These are phyloP conservation scores for Pedetes capensis DNA, from an alignment of 2,113 vertebrate species.

Conservation along the genomic window DNA sequence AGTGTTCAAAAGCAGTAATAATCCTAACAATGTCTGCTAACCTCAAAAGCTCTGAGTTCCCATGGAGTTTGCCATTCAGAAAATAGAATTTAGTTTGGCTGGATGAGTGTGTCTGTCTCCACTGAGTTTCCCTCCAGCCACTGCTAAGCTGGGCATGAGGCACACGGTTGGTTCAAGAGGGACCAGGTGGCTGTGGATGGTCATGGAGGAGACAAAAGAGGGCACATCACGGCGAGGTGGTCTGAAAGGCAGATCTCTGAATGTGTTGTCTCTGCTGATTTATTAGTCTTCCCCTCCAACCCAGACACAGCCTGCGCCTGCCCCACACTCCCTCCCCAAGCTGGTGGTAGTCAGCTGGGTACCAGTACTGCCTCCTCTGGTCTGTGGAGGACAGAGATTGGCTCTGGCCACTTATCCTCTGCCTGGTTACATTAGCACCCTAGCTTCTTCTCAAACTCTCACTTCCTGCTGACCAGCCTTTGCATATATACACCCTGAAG, in stretches of 20 bases:
- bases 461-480: neutral
- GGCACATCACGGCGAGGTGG: rapidly evolving
- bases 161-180: neutral
- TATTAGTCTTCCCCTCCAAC: neutral
- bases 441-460: neutral
- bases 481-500: neutral
- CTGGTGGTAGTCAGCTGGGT: neutral
- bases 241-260: neutral
- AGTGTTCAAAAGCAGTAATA: neutral
- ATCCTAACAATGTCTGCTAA: neutral
- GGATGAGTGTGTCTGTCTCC: neutral
- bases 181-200: neutral
- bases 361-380: neutral
- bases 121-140: neutral
- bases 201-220: neutral
- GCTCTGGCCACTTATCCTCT: neutral
- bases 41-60: neutral
- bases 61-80: neutral
- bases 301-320: neutral
- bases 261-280: neutral
- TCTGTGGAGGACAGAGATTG: neutral
- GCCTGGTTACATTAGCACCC: neutral
- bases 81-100: neutral
- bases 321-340: neutral
- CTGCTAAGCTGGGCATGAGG: neutral